Percentiles rank a stretch among this genome's conserved stretches.
Evolutionary conservation across 1,140 invertebrate genomes (phyloP).

Genomic region (Cotesia glomerata): DNA sequence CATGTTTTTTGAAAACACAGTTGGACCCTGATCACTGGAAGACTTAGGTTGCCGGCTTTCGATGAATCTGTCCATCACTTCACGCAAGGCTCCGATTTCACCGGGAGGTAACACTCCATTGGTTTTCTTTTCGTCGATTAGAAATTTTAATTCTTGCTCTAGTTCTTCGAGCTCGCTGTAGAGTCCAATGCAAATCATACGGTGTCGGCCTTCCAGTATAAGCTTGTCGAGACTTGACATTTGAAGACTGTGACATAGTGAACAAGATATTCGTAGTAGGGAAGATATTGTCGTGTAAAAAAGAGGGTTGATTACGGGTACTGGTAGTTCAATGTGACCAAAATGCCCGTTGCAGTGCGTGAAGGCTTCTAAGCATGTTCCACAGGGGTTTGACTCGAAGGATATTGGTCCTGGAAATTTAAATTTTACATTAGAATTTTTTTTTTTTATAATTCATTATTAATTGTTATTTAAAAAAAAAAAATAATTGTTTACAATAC

Average conservation of each 20-base stretch:
- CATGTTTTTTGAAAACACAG: slow-evolving; percentile 63
- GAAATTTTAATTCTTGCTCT: slow-evolving; percentile 58
- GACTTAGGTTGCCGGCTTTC: slow-evolving; percentile 27
- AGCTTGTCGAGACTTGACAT: slow-evolving; percentile 71
- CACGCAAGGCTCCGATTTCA: slow-evolving; percentile 36
- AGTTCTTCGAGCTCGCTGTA: slow-evolving; percentile 74
- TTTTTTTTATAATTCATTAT: too few relatives aligned
- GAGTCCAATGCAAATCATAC: slow-evolving; percentile 77
- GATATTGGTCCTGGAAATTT: slow-evolving; percentile 66
- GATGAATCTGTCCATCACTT: slow-evolving; percentile 45
- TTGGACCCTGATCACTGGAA: too few relatives aligned
- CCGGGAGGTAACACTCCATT: too few relatives aligned
- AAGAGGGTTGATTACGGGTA: slow-evolving; percentile 91
- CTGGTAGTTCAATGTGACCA: slow-evolving; percentile 91
- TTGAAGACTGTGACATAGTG: slow-evolving; percentile 75
- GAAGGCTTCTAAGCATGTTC: slow-evolving; percentile 78
- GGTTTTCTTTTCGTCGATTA: background rate
- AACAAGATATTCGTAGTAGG: slow-evolving; percentile 73
- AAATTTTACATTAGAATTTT: slow-evolving; percentile 11
- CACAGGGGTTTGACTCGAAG: slow-evolving; percentile 74
- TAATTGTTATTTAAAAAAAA: background rate
- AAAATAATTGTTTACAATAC: background rate
- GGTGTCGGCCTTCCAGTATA: slow-evolving; percentile 74
- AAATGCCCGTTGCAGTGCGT: slow-evolving; percentile 89
- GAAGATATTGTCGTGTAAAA: slow-evolving; percentile 78